These are phyloP conservation scores for Lethenteron reissneri DNA, from an alignment of 2,113 vertebrate species.

Conservation along the genomic window DNA sequence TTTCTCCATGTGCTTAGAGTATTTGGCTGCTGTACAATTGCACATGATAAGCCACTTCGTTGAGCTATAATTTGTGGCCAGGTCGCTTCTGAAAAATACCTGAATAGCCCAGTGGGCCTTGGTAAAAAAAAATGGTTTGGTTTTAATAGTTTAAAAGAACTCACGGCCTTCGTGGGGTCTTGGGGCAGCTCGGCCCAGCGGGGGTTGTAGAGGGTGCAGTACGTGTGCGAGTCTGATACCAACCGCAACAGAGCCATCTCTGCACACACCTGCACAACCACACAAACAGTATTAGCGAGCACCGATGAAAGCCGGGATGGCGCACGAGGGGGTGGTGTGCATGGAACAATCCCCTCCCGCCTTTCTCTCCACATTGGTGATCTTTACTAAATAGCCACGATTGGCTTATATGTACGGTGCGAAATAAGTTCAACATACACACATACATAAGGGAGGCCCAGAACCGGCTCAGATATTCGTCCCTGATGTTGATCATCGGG, in stretches of 20 bases:
- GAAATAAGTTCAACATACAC: too few relatives aligned
- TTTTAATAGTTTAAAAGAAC: neutral
- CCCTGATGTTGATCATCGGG: too few relatives aligned
- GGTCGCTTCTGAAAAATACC: neutral
- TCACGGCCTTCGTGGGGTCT: neutral
- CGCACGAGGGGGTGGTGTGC: too few relatives aligned
- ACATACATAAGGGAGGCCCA: too few relatives aligned
- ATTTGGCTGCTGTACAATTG: neutral
- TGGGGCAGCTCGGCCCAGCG: conserved; percentile 4
- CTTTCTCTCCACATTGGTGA: too few relatives aligned
- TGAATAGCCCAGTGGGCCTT: neutral
- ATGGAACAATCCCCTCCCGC: too few relatives aligned
- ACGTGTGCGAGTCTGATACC: neutral
- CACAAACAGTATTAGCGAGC: neutral
- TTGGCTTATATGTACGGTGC: too few relatives aligned
- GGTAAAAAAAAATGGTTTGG: neutral
- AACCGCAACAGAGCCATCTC: neutral
- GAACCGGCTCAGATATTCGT: too few relatives aligned
- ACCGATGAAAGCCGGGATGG: too few relatives aligned
- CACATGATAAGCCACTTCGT: neutral
- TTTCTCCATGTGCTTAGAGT: neutral
- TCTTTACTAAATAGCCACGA: too few relatives aligned
- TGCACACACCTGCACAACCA: neutral
- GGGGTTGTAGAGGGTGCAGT: conserved; percentile 1
- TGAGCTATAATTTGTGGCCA: neutral